These are phyloP conservation scores for Pelusios castaneus DNA, from an alignment of 2,113 vertebrate genomes.

Conservation along the genomic window DNA sequence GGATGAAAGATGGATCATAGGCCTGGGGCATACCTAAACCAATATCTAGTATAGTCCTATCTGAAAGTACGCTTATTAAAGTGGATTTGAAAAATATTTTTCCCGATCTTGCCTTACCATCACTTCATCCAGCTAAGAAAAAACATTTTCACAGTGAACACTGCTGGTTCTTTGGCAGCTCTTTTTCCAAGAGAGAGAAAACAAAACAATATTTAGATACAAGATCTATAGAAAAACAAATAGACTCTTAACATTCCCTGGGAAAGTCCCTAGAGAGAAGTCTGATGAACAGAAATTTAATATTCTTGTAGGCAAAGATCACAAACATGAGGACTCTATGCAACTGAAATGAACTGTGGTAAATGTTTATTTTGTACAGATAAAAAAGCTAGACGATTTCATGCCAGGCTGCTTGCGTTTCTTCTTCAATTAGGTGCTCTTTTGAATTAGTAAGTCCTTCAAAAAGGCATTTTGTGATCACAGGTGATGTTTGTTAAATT, in stretches of 20 bases:
- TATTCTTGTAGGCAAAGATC: conserved; percentile 66
- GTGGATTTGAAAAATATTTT: conserved; percentile 63
- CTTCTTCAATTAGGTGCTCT: conserved; percentile 19
- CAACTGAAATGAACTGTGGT: conserved; percentile 52
- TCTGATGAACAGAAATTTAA: conserved; percentile 62
- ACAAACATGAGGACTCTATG: conserved; percentile 46
- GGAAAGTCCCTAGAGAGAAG: conserved; percentile 43
- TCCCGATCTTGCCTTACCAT: conserved; percentile 52
- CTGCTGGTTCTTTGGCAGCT: conserved; percentile 61
- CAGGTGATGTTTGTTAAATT: conserved; percentile 27
- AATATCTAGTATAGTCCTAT: conserved; percentile 47
- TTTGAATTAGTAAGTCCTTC: conserved; percentile 46
- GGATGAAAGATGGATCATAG: conserved; percentile 72
- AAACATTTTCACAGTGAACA: conserved; percentile 65
- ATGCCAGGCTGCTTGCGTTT: background rate
- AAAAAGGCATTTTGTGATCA: conserved; percentile 20
- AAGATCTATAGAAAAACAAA: conserved; percentile 69
- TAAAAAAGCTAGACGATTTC: conserved; percentile 3
- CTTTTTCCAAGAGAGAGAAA: conserved; percentile 51
- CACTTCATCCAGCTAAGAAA: conserved; percentile 43
- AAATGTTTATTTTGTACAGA: conserved; percentile 46
- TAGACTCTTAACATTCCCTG: conserved; percentile 62
- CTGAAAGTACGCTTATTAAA: conserved; percentile 69
- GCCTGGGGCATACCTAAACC: conserved; percentile 67
- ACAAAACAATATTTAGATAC: conserved; percentile 68